phyloP scores from a whole-genome alignment of 1,140 invertebrate genomes.

The Mylabris phalerata region DNA sequence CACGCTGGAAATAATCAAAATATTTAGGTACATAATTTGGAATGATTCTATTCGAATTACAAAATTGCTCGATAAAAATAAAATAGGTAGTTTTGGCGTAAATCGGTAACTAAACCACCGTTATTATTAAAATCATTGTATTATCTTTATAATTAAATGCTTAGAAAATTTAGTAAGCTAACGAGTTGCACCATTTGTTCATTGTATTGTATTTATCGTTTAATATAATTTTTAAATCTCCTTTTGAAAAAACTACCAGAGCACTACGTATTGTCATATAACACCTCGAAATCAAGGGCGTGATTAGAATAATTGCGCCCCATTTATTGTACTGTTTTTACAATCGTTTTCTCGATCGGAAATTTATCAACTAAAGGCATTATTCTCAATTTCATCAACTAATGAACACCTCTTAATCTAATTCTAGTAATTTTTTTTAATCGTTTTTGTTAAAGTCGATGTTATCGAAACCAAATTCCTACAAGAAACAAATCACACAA shows the following conservation, averaged over 20 bases:
- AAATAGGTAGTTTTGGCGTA: slow-evolving; percentile 14
- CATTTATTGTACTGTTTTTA: slow-evolving; percentile 37
- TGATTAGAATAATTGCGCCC: slow-evolving; percentile 8
- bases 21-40: slow-evolving; percentile 41
- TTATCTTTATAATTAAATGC: slow-evolving; percentile 34
- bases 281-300: slow-evolving; percentile 36
- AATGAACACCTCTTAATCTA: slow-evolving; percentile 12
- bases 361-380: slow-evolving; percentile 31
- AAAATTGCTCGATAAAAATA: slow-evolving; percentile 3
- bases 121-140: slow-evolving; percentile 22
- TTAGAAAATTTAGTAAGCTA: slow-evolving; percentile 37
- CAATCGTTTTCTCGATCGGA: no score
- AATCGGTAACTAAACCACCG: slow-evolving; percentile 35
- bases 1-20: slow-evolving; percentile 37
- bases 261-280: slow-evolving; percentile 42
- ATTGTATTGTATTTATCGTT: slow-evolving; percentile 36
- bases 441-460: slow-evolving; percentile 16
- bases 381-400: slow-evolving; percentile 13
- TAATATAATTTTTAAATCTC: no score
- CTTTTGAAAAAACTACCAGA: slow-evolving; percentile 30
- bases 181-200: slow-evolving; percentile 43
- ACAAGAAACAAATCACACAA: slow-evolving; percentile 20
- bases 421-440: slow-evolving; percentile 1
- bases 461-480: slow-evolving; percentile 34
- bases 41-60: slow-evolving; percentile 30